Evolutionary conservation across 2,113 vertebrate species (phyloP).

Genomic region (Blennius ocellaris): DNA sequence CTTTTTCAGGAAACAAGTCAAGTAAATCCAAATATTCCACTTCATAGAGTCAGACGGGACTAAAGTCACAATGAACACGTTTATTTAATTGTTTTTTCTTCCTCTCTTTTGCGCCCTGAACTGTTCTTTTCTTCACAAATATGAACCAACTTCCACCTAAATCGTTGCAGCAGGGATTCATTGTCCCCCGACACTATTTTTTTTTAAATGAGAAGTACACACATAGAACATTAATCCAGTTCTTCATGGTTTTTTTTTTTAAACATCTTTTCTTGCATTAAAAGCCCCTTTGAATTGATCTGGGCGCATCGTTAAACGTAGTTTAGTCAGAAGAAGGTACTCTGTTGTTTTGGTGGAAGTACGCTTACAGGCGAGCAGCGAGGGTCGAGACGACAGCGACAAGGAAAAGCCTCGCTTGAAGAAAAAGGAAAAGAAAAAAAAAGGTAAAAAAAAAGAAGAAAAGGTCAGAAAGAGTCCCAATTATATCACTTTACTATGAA

Average conservation of each 20-base stretch:
- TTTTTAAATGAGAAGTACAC: slow-evolving; percentile 38
- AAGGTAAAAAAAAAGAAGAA: slow-evolving; percentile 26
- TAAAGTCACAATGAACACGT: slow-evolving; percentile 69
- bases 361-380: slow-evolving; percentile 8
- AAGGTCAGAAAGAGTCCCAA: neutral
- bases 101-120: slow-evolving; percentile 46
- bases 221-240: slow-evolving; percentile 60
- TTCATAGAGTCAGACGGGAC: slow-evolving; percentile 50
- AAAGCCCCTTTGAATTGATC: slow-evolving; percentile 40
- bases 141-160: slow-evolving; percentile 44
- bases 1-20: neutral
- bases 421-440: neutral
- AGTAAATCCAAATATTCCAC: slow-evolving; percentile 6
- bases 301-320: neutral
- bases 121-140: slow-evolving; percentile 62
- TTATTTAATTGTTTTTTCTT: slow-evolving; percentile 48
- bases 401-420: slow-evolving; percentile 25
- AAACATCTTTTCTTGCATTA: slow-evolving; percentile 37
- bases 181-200: slow-evolving; percentile 16
- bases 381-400: slow-evolving; percentile 1
- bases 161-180: slow-evolving; percentile 38
- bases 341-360: slow-evolving; percentile 34
- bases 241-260: neutral
- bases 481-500: slow-evolving; percentile 27
- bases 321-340: slow-evolving; percentile 17